phyloP scores from a whole-genome alignment of 2,888 invertebrate species.

The Macrosoma leucophasiata region DNA sequence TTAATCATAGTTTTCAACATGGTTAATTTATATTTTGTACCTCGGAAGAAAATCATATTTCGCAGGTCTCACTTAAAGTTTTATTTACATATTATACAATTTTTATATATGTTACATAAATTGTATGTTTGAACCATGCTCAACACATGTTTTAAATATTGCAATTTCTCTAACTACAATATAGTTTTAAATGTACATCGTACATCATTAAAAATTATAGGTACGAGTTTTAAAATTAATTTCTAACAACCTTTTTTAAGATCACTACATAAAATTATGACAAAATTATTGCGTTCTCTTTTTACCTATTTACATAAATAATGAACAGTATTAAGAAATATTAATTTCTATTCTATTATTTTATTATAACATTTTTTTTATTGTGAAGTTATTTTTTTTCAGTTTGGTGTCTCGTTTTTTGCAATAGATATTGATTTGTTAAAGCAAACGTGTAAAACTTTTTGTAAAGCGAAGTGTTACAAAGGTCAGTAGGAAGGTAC shows the following conservation, averaged over 20 bases:
- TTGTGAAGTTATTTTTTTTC: slow-evolving; percentile 34
- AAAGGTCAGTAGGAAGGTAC: too few species aligned
- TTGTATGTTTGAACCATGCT: slow-evolving; percentile 36
- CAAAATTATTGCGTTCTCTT: slow-evolving; percentile 67
- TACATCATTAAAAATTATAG: slow-evolving; percentile 54
- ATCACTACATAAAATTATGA: slow-evolving; percentile 59
- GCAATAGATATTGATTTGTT: slow-evolving; percentile 32
- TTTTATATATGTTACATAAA: slow-evolving; percentile 61
- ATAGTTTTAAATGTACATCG: slow-evolving; percentile 66
- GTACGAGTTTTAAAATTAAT: slow-evolving; percentile 45
- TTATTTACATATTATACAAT: slow-evolving; percentile 74
- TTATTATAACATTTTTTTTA: slow-evolving; percentile 33
- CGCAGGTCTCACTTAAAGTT: slow-evolving; percentile 66
- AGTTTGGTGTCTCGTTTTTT: slow-evolving; percentile 37
- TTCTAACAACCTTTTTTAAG: slow-evolving; percentile 52
- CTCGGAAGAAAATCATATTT: slow-evolving; percentile 75
- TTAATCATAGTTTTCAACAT: slow-evolving; percentile 74
- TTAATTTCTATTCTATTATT: slow-evolving; percentile 36
- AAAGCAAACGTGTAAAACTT: slow-evolving; percentile 50
- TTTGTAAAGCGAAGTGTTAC: slow-evolving; percentile 53
- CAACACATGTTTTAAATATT: slow-evolving; percentile 46
- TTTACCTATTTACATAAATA: slow-evolving; percentile 53
- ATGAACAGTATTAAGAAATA: slow-evolving; percentile 41
- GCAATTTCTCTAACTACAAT: slow-evolving; percentile 65
- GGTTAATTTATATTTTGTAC: slow-evolving; percentile 74